Conservation (phyloP, 2,113 vertebrate genomes). For the Lonchura striata region DNA sequence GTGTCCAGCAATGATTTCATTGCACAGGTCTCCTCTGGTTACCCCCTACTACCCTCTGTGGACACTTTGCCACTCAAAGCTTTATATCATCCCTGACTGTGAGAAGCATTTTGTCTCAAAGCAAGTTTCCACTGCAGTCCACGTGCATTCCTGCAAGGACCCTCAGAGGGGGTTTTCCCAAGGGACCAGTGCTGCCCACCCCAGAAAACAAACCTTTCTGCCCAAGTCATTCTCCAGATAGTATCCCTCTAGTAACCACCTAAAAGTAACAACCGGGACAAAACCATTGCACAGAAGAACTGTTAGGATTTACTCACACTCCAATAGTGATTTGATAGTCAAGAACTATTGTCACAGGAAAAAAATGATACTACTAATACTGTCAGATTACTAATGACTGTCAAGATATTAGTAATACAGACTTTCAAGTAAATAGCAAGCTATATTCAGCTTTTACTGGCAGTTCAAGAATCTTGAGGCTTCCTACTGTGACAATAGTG, state of each 20-base stretch:
- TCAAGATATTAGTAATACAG: not conserved
- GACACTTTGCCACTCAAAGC: not conserved
- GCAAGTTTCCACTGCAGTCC: not conserved
- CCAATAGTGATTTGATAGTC: not conserved
- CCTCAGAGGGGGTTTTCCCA: rapidly evolving
- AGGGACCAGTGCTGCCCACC: not conserved
- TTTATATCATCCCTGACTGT: not conserved
- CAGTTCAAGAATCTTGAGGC: not conserved
- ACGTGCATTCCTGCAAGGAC: rapidly evolving
- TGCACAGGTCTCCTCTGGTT: not conserved
- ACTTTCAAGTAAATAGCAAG: not conserved
- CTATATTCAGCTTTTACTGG: not conserved
- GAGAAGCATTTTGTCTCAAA: not conserved
- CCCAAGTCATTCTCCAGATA: not conserved
- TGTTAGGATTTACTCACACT: not conserved
- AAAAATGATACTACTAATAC: not conserved
- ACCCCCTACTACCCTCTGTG: not conserved
- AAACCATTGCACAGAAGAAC: not conserved
- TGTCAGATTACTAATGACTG: not conserved
- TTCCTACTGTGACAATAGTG: not conserved
- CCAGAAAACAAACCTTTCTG: not conserved
- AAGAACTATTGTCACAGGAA: not conserved
- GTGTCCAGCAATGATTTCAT: not conserved
- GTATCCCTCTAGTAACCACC: not conserved
- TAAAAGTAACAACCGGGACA: not conserved